phyloP scores from a whole-genome alignment of 2,113 vertebrate species.

The Protomyctophum bolini region DNA sequence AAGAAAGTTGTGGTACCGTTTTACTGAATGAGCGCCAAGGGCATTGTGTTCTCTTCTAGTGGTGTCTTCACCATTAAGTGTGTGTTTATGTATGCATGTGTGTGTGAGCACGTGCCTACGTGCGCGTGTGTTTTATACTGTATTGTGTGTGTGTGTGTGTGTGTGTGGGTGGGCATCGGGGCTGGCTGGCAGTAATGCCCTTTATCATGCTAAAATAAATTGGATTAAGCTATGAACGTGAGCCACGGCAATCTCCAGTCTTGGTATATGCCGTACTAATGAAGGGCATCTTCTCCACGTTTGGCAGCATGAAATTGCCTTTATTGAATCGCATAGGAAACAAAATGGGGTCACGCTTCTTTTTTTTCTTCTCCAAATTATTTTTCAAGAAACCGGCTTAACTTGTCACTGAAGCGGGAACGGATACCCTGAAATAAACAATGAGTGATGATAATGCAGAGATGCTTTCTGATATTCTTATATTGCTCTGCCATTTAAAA shows the following conservation, averaged over 20 bases:
- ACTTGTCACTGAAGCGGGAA: constrained; percentile 21
- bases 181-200: constrained; percentile 52
- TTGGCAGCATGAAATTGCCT: constrained; percentile 72
- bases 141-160: constrained; percentile 1
- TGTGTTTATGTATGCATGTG: not conserved
- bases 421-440: not conserved
- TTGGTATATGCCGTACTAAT: constrained; percentile 59
- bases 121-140: not conserved
- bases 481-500: constrained; percentile 17
- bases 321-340: constrained; percentile 73
- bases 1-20: constrained; percentile 5
- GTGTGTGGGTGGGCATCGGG: constrained; percentile 34
- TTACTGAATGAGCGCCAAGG: not conserved
- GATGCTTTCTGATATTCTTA: too few relatives aligned
- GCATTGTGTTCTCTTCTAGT: constrained; percentile 4
- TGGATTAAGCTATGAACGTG: constrained; percentile 68
- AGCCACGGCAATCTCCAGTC: constrained; percentile 33
- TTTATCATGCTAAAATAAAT: constrained; percentile 72
- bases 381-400: constrained; percentile 37
- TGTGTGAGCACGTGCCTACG: not conserved
- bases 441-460: too few relatives aligned
- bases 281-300: constrained; percentile 70
- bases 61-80: constrained; percentile 4
- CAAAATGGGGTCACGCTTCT: constrained; percentile 58
- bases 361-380: constrained; percentile 33